A percentile compares a stretch with the other conserved stretches of the same genome.
Evolutionary conservation across 2,797 vertebrate species (phyloP).

Genomic region (Leptatherina wallacei): DNA sequence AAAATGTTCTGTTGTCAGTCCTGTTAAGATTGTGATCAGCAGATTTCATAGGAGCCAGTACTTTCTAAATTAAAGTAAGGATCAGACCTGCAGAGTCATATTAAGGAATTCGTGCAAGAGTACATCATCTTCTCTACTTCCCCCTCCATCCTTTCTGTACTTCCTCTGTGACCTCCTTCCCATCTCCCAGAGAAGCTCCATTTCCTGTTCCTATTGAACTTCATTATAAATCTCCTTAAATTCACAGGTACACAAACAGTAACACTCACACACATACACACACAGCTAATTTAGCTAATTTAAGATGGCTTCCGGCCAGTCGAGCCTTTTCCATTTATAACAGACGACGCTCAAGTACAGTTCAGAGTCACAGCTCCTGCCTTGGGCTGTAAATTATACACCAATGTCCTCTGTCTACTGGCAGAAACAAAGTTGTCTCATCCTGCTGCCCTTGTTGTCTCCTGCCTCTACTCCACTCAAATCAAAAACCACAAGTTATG

Average conservation of each 20-base stretch:
- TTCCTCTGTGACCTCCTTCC: constrained; percentile 50
- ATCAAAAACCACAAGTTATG: constrained; percentile 48
- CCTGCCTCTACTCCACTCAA: constrained; percentile 22
- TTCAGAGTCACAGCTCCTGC: constrained; percentile 39
- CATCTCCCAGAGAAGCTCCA: constrained; percentile 67
- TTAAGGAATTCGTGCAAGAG: constrained; percentile 53
- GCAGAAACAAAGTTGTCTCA: constrained; percentile 30
- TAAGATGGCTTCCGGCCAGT: constrained; percentile 72
- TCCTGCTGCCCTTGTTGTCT: constrained; percentile 25
- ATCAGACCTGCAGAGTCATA: constrained; percentile 53
- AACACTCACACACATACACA: constrained; percentile 27
- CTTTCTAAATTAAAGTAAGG: constrained; percentile 25
- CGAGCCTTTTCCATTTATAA: constrained; percentile 69
- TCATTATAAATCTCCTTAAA: constrained; percentile 68
- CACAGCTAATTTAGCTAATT: constrained; percentile 68
- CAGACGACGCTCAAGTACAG: constrained; percentile 48
- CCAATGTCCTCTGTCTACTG: constrained; percentile 32
- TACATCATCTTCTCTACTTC: constrained; percentile 55
- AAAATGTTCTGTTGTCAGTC: constrained; percentile 40
- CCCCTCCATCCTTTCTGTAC: constrained; percentile 46
- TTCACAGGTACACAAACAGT: constrained; percentile 45
- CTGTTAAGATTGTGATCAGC: constrained; percentile 35
- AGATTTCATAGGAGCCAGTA: constrained; percentile 37
- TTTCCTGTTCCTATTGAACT: constrained; percentile 74
- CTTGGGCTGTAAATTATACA: constrained; percentile 38